Evolutionary conservation across 2,888 invertebrate species (phyloP), one percentile per base, ranked within the genome.

Genomic region (Andrena trimmerana): DNA sequence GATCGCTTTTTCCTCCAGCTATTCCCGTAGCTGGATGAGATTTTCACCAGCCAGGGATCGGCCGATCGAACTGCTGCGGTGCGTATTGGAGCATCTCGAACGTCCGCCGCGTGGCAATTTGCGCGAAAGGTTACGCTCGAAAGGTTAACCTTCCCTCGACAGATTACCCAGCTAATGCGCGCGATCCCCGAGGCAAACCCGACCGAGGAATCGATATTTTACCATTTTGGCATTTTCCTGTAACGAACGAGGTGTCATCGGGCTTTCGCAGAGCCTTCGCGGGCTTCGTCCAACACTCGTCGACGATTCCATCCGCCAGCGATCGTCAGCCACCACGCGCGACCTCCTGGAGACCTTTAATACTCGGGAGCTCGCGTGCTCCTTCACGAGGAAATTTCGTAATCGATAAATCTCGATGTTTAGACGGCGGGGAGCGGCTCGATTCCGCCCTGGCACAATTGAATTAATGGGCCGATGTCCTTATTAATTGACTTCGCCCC

Each of bases 401-500:
- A 78, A 85, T 87, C 81, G 80, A 86, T 87, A 83, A 84, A 73
- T 78, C 67, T 29, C 57, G 27, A 63, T 36, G 69, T 48, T 60
- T 31, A 29, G 60, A 52, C 16, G 42, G 52, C 27, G 24, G n/a
- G 10, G 71, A 59, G 71, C 8, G 54, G 62, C 62, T 52, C 82
- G 72, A 77, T 63, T 52, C 63, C 68, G 63, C 70, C 66, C 75
- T 66, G 77, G 86, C 76, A 75, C 89, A 90, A 91, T 90, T 88
- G 88, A 90, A 91, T 91, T 90, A 90, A 91, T 90, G 87, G 36
- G 83, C 78, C 70, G 86, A 88, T 90, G 90, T 88, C 89, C 90
- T 90, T 90, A 90, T 91, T 91, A 91, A 91, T 91, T 90, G 90
- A 91, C 88, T 88, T 89, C 80, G 90, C 83, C 87, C 86, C 83